These are phyloP conservation scores for Himalopsyche tibetana DNA, from an alignment of 2,888 invertebrate genomes.

Conservation along the genomic window DNA sequence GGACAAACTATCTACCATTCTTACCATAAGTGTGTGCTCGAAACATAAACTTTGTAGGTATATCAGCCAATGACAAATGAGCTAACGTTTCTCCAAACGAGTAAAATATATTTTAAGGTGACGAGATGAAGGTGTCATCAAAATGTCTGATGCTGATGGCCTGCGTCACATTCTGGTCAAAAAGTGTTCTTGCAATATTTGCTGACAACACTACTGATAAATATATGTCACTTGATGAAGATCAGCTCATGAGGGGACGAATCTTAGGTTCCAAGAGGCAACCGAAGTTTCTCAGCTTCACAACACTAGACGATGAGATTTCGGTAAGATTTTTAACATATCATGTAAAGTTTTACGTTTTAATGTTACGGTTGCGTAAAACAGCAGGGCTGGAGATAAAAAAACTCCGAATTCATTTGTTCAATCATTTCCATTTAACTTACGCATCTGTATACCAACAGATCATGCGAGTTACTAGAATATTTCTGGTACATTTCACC, in stretches of 20 bases:
- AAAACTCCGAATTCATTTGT: no score
- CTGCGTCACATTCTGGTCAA: neutral
- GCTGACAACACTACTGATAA: constrained; percentile 68
- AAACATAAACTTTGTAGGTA: no score
- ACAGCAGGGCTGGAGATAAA: no score
- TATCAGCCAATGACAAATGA: neutral
- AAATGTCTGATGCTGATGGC: neutral
- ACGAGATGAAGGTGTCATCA: neutral
- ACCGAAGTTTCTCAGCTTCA: constrained; percentile 77
- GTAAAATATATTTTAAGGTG: neutral
- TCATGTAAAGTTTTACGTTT: no score
- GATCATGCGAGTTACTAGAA: no score
- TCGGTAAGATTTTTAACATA: constrained; percentile 71
- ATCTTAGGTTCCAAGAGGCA: constrained; percentile 67
- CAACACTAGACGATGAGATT: constrained; percentile 76
- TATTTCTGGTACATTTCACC: no score
- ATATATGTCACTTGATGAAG: constrained; percentile 68
- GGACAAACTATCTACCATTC: no score
- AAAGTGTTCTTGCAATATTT: constrained; percentile 1
- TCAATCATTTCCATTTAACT: no score
- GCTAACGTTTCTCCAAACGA: neutral
- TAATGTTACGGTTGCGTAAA: no score
- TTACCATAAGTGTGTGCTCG: no score
- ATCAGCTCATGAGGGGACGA: constrained; percentile 67
- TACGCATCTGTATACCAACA: no score